A percentile compares a stretch with the other conserved stretches of the same genome.
These are phyloP conservation scores for Erethizon dorsatum DNA, from an alignment of 2,797 vertebrate species.

Conservation along the genomic window DNA sequence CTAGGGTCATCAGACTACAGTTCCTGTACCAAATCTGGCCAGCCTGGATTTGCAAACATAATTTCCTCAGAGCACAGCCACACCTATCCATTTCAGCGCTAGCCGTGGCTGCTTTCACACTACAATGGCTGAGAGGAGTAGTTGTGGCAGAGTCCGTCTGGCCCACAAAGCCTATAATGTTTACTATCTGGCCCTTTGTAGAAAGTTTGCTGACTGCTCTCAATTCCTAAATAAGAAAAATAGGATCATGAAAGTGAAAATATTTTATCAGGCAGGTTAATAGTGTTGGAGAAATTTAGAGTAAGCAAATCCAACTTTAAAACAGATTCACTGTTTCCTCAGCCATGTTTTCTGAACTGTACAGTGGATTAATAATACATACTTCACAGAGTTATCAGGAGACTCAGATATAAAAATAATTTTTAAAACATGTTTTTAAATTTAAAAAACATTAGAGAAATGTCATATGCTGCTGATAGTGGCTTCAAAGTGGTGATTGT, in stretches of 20 bases:
- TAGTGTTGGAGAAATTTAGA: neutral
- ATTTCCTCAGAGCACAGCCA: neutral
- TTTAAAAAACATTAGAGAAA: conserved; percentile 54
- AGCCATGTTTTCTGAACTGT: neutral
- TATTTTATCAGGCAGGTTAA: neutral
- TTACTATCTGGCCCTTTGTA: neutral
- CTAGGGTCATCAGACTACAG: neutral
- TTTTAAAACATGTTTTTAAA: neutral
- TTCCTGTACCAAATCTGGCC: neutral
- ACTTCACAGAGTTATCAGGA: neutral
- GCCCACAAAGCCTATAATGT: neutral
- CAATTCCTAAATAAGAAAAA: neutral
- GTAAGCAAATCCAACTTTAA: neutral
- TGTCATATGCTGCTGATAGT: neutral
- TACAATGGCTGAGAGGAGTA: neutral
- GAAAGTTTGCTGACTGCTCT: neutral
- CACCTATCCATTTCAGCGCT: neutral
- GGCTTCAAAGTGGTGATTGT: neutral
- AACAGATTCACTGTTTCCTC: neutral
- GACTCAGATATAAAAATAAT: neutral
- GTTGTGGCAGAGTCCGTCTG: rapidly evolving
- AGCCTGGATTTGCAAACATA: neutral
- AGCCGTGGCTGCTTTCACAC: neutral
- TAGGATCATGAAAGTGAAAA: neutral
- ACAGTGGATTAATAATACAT: neutral